phyloP scores from a whole-genome alignment of 2,888 invertebrate genomes.

The Apeira syringaria region DNA sequence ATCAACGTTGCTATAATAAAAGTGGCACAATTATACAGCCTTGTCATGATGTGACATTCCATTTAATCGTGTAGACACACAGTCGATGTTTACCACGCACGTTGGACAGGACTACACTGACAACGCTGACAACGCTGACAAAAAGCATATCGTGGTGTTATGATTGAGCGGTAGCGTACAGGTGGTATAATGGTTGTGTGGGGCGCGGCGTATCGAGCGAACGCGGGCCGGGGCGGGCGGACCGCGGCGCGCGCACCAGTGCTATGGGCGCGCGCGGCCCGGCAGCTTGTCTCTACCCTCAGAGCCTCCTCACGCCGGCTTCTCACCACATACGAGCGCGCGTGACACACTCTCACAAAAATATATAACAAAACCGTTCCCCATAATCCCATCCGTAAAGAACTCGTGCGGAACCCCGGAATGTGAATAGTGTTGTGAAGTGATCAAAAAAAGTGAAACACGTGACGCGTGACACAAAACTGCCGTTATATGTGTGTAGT shows the following conservation, averaged over 20 bases:
- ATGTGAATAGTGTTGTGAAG: slow-evolving; percentile 30
- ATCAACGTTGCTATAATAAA: slow-evolving; percentile 20
- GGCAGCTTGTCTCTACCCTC: slow-evolving; percentile 52
- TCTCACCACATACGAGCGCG: slow-evolving; percentile 48
- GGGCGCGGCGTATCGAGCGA: slow-evolving; percentile 71
- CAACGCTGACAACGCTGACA: slow-evolving; percentile 22
- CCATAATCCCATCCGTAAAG: slow-evolving; percentile 25
- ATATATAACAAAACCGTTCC: slow-evolving; percentile 7
- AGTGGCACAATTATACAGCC: slow-evolving; percentile 17
- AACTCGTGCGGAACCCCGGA: slow-evolving; percentile 10
- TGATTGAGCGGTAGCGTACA: slow-evolving; percentile 69
- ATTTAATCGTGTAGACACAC: slow-evolving; percentile 27
- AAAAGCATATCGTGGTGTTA: slow-evolving; percentile 69
- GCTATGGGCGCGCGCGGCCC: slow-evolving; percentile 55
- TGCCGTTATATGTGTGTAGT: slow-evolving; percentile 35
- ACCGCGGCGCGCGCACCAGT: slow-evolving; percentile 61
- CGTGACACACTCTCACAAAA: slow-evolving; percentile 45
- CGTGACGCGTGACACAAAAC: slow-evolving; percentile 40
- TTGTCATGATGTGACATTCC: slow-evolving; percentile 8
- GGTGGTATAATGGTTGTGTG: slow-evolving; percentile 70
- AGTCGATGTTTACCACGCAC: slow-evolving; percentile 17
- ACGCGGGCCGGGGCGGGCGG: slow-evolving; percentile 46
- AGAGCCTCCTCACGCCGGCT: slow-evolving; percentile 28
- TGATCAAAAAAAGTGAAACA: slow-evolving; percentile 40
- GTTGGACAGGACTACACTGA: slow-evolving; percentile 13